Evolutionary conservation across 2,888 invertebrate genomes (phyloP), one percentile per base, ranked within the genome.

Genomic region (Drosophila setosimentum): DNA sequence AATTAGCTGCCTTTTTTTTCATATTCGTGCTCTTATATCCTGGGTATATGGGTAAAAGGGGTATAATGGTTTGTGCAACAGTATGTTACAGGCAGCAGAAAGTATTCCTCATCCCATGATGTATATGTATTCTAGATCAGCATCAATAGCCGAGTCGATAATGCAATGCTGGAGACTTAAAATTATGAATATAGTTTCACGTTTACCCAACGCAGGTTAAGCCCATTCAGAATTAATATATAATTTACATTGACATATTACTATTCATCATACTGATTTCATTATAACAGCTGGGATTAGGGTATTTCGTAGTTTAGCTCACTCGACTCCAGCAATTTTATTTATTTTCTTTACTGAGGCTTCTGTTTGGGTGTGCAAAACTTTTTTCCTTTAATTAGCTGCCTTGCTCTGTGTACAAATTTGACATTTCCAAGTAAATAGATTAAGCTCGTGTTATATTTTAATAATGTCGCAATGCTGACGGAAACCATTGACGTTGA

Each of bases 321-420:
- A 27, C 49, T 18, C 18, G 27, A 49, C 49, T 49, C 1, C 10
- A 3, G 0, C 49, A 37, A 29, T 55, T n/a, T 65, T 50, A 57
- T 35, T 60, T 50, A 24, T 45, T 55, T 33, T 24, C 24, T 27
- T 61, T 53, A 13, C 33, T 33, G 18, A 30, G 24, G 30, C 32
- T 50, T 33, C 48, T 74, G 59, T 63, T 71, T 54, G 68, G 73
- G 75, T 69, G 74, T 76, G 80, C 62, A 70, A 73, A 71, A 55
- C 37, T 70, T 80, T 59, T 69, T 82, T 65, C 73, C 61, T 61
- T 82, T 81, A 78, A 78, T 82, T 81, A 81, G 65, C 58, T 67
- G 37, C 24, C 60, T 37, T 65, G 76, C 81, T 76, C 49, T 48
- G 55, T n/a, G 64, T 33, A 62, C 53, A 61, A 66, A 65, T 72